phyloP scores from a whole-genome alignment of 1,140 invertebrate genomes.

The Cryptotermes secundus region DNA sequence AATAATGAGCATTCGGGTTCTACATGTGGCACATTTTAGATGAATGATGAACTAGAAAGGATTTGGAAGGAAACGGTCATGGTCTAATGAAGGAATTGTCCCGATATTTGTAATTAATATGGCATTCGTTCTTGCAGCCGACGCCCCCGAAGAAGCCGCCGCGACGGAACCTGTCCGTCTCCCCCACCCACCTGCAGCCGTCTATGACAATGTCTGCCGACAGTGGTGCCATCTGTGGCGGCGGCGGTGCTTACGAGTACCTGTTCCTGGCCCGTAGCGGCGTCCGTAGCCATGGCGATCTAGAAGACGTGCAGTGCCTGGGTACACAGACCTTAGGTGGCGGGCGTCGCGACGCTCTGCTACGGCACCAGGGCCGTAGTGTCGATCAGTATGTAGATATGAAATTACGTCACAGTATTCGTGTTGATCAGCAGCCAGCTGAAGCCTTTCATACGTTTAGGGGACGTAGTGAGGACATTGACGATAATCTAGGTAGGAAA shows the following conservation, averaged over 20 bases:
- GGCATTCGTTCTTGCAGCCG: conserved; percentile 60
- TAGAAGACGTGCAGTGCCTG: conserved; percentile 59
- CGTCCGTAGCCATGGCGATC: conserved; percentile 64
- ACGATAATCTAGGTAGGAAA: neutral
- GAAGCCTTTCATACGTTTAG: conserved; percentile 47
- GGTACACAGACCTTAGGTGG: conserved; percentile 34
- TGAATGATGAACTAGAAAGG: no score
- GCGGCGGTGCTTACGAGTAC: conserved; percentile 56
- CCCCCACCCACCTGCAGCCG: conserved; percentile 67
- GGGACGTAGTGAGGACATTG: conserved; percentile 44
- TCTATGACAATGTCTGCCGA: conserved; percentile 58
- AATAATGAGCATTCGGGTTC: no score
- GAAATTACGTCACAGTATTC: conserved; percentile 58
- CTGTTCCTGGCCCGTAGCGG: conserved; percentile 57
- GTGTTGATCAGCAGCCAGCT: conserved; percentile 42
- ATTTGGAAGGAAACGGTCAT: no score
- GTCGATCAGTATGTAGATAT: conserved; percentile 76
- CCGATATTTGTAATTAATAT: no score
- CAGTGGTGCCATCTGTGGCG: conserved; percentile 45
- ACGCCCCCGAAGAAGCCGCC: conserved; percentile 87
- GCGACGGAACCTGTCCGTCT: conserved; percentile 78
- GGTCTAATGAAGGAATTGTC: no score
- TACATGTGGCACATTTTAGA: no score
- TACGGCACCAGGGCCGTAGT: conserved; percentile 65
- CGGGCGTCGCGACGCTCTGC: conserved; percentile 42